Percentiles rank a stretch among this genome's conserved stretches.
Evolutionary conservation across 2,797 vertebrate species (phyloP).

Genomic region (Carduelis carduelis): DNA sequence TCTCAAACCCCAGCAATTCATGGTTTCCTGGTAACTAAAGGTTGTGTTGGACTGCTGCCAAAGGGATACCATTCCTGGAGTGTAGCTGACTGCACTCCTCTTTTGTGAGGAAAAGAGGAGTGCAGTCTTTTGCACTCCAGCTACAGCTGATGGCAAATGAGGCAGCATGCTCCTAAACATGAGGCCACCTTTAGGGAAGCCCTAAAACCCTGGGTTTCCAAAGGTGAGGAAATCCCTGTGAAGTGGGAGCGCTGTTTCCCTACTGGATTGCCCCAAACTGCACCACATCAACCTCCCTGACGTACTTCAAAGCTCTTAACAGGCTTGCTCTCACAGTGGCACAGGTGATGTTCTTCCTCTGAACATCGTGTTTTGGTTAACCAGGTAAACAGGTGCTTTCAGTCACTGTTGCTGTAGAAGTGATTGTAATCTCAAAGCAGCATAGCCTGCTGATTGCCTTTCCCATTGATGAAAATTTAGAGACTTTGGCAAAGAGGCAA

Average conservation of each 20-base stretch:
- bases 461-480: not conserved
- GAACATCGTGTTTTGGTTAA: not conserved
- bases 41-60: not conserved
- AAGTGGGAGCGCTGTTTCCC: not conserved
- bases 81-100: not conserved
- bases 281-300: not conserved
- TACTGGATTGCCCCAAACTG: not conserved
- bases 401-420: not conserved
- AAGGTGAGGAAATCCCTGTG: not conserved
- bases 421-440: not conserved
- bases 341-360: not conserved
- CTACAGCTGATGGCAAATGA: not conserved
- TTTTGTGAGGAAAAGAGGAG: not conserved
- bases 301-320: not conserved
- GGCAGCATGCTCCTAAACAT: not conserved
- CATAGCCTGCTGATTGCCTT: not conserved
- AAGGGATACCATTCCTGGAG: not conserved
- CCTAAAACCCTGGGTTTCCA: not conserved
- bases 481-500: not conserved
- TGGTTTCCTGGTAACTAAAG: not conserved
- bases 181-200: not conserved
- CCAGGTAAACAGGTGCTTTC: not conserved
- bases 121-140: too few relatives aligned
- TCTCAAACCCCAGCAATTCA: not conserved
- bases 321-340: not conserved